Conservation (phyloP, 2,888 invertebrate species). For the Synergus laeviventris region DNA sequence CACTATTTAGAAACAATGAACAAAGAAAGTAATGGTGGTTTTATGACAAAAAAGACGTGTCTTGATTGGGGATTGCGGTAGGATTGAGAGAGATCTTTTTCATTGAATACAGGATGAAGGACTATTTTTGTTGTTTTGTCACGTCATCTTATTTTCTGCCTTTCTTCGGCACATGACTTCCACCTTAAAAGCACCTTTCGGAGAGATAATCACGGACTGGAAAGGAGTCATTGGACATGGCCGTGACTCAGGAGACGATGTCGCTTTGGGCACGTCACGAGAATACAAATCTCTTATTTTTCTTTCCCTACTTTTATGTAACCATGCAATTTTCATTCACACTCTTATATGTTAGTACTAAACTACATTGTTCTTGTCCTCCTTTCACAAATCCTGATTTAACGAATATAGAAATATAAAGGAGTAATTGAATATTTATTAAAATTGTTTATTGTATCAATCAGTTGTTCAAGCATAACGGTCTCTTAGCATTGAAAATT, state of each 20-base stretch:
- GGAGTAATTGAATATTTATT: neutral
- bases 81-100: slow-evolving; percentile 18
- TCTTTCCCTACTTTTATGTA: slow-evolving; percentile 6
- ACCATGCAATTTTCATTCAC: neutral
- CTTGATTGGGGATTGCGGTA: slow-evolving; percentile 31
- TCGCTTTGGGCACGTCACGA: slow-evolving; percentile 36
- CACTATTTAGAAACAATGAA: slow-evolving; percentile 1
- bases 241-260: slow-evolving; percentile 43
- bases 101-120: slow-evolving; percentile 35
- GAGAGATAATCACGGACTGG: slow-evolving; percentile 51
- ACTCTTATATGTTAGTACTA: too few species aligned
- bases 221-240: slow-evolving; percentile 47
- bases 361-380: too few species aligned
- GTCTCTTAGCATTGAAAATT: slow-evolving; percentile 4
- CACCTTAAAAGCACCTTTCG: slow-evolving; percentile 47
- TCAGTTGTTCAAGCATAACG: neutral
- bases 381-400: too few species aligned
- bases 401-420: too few species aligned
- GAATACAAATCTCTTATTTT: slow-evolving; percentile 40
- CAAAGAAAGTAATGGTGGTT: neutral
- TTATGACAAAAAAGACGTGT: slow-evolving; percentile 34
- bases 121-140: slow-evolving; percentile 35
- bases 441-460: neutral
- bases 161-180: slow-evolving; percentile 41
- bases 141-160: slow-evolving; percentile 39